These are phyloP conservation scores for Xestoiulus laeticollis DNA, from an alignment of 2,888 invertebrate species.

Conservation along the genomic window DNA sequence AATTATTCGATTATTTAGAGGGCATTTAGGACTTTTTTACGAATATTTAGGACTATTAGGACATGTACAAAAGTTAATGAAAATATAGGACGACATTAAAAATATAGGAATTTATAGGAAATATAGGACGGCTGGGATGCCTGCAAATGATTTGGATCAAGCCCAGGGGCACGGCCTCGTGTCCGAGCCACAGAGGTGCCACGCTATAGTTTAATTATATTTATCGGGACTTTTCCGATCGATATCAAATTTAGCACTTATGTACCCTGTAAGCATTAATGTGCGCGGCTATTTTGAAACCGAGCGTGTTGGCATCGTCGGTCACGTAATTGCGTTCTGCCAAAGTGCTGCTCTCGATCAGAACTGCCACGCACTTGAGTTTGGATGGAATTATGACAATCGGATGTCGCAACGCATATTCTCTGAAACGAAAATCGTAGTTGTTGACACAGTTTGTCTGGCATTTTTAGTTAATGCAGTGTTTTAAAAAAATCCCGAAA, in stretches of 20 bases:
- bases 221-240: no score
- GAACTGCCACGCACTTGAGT: constrained; percentile 40
- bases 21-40: no score
- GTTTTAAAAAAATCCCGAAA: background rate
- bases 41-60: no score
- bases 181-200: no score
- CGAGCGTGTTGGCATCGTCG: constrained; percentile 59
- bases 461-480: background rate
- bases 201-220: no score
- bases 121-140: no score
- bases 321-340: constrained; percentile 49
- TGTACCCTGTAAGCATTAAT: constrained; percentile 62
- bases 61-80: no score
- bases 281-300: constrained; percentile 60
- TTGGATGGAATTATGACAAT: constrained; percentile 4
- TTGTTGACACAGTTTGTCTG: background rate
- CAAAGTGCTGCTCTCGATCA: constrained; percentile 51
- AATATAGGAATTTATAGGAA: no score
- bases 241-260: background rate
- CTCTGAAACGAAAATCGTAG: constrained; percentile 28
- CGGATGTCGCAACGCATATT: background rate
- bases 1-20: no score
- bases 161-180: no score
- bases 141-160: no score
- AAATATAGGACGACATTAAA: no score